phyloP scores from a whole-genome alignment of 2,113 vertebrate genomes.

The Burhinus oedicnemus region DNA sequence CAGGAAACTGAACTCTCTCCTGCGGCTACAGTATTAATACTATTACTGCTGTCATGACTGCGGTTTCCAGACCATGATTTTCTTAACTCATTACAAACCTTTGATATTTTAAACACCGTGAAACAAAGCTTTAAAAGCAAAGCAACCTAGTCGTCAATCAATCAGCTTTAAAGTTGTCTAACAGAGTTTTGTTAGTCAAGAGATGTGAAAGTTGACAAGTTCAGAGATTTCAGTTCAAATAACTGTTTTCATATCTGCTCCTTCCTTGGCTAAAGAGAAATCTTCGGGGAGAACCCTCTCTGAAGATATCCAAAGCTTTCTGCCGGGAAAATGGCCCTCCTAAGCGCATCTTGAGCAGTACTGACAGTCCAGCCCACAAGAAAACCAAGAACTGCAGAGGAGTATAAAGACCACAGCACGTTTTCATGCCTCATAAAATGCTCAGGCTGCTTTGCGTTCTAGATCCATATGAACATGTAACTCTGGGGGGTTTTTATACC shows the following conservation, averaged over 20 bases:
- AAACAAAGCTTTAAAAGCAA: conserved; percentile 2
- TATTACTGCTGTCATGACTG: not conserved
- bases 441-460: not conserved
- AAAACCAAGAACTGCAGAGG: not conserved
- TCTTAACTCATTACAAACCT: not conserved
- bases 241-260: not conserved
- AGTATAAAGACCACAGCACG: not conserved
- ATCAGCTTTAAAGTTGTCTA: not conserved
- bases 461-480: not conserved
- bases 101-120: not conserved
- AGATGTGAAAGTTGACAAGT: not conserved
- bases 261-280: not conserved
- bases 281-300: not conserved
- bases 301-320: not conserved
- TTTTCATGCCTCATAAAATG: not conserved
- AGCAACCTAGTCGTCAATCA: not conserved
- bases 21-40: not conserved
- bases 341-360: not conserved
- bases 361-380: not conserved
- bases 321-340: not conserved
- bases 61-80: not conserved
- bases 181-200: not conserved
- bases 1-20: not conserved
- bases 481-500: not conserved
- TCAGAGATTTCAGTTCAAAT: not conserved